phyloP scores from a whole-genome alignment of 2,797 vertebrate genomes.

The Danionella dracula region DNA sequence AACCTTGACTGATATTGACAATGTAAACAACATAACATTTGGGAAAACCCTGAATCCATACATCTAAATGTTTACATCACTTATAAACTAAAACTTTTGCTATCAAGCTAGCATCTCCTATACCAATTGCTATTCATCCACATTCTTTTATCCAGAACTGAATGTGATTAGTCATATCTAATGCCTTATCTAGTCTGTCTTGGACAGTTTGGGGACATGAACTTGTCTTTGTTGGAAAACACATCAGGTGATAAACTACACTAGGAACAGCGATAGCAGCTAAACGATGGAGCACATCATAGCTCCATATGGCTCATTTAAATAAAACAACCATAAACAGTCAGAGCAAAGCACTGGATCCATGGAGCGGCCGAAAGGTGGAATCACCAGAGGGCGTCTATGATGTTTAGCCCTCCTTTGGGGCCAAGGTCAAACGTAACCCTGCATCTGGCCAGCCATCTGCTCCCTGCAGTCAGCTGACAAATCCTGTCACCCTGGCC shows the following conservation, averaged over 20 bases:
- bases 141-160: neutral
- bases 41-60: too few species aligned
- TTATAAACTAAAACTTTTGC: conserved; percentile 67
- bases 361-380: conserved; percentile 14
- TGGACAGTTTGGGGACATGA: conserved; percentile 7
- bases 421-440: conserved; percentile 62
- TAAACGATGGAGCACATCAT: conserved; percentile 13
- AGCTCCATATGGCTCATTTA: conserved; percentile 21
- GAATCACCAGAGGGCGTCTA: conserved; percentile 38
- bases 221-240: conserved; percentile 14
- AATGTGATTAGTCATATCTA: conserved; percentile 18
- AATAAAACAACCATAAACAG: conserved; percentile 34
- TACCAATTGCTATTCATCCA: conserved; percentile 71
- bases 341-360: conserved; percentile 17
- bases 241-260: conserved; percentile 7
- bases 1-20: too few species aligned
- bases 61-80: too few species aligned
- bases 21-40: too few species aligned
- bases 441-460: conserved; percentile 67
- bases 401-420: conserved; percentile 40
- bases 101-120: conserved; percentile 66
- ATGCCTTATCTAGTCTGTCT: conserved; percentile 7
- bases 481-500: conserved; percentile 52
- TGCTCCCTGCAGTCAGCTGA: conserved; percentile 57
- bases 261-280: conserved; percentile 2